These are phyloP conservation scores for Spizella passerina DNA, from an alignment of 2,797 vertebrate species.

Conservation along the genomic window DNA sequence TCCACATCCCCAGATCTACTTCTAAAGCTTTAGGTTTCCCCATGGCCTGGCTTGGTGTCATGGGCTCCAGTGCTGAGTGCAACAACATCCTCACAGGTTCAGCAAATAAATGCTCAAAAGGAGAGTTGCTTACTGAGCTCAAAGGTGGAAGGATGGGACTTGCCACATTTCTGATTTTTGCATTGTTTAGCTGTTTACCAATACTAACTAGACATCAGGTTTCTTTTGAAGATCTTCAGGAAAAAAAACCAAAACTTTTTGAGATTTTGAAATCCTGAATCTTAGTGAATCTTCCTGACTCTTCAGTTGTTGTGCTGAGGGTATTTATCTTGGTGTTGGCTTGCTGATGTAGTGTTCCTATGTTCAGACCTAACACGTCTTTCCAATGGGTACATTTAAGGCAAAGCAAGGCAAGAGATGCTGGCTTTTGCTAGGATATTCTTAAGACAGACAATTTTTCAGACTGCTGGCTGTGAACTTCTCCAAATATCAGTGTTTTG, in stretches of 20 bases:
- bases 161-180: background rate
- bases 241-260: background rate
- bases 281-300: background rate
- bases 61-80: background rate
- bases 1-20: background rate
- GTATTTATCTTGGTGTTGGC: background rate
- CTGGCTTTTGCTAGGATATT: background rate
- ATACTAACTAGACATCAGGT: background rate
- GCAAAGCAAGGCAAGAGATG: background rate
- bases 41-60: background rate
- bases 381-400: background rate
- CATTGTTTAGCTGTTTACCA: background rate
- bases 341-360: background rate
- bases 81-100: background rate
- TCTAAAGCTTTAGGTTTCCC: background rate
- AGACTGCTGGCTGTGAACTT: background rate
- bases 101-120: background rate
- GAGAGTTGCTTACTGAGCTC: background rate
- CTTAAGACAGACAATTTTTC: background rate
- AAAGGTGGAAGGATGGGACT: background rate
- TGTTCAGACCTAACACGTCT: background rate
- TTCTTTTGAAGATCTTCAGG: background rate
- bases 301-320: background rate
- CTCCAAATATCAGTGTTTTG: background rate
- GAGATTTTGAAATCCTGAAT: background rate